A percentile compares a stretch with the other conserved stretches of the same genome.
These are phyloP conservation scores for Globodera ellingtonae DNA, from an alignment of 1,140 invertebrate species.

Conservation along the genomic window DNA sequence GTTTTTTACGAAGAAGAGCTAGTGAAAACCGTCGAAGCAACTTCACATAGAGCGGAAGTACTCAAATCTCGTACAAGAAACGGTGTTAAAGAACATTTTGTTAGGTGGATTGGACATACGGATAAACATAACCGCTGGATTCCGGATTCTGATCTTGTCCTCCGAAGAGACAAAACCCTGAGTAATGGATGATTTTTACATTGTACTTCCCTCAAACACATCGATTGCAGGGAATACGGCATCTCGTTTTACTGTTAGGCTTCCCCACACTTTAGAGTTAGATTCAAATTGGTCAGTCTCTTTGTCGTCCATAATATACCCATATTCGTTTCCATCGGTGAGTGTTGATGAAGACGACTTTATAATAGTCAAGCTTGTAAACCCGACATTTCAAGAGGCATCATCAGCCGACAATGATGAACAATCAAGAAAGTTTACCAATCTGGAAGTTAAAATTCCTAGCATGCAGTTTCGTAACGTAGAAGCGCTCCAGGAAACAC, in stretches of 20 bases:
- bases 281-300: slow-evolving; percentile 27
- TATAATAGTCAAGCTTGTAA: not conserved
- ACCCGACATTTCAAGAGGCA: not conserved
- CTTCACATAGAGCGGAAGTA: not conserved
- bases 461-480: not conserved
- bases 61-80: not conserved
- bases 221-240: too few relatives aligned
- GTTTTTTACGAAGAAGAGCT: not conserved
- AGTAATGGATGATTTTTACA: not conserved
- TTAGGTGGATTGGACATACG: not conserved
- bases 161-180: too few relatives aligned
- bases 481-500: not conserved
- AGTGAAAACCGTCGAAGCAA: not conserved
- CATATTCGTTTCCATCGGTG: slow-evolving; percentile 9
- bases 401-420: not conserved
- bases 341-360: not conserved
- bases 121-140: not conserved
- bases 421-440: not conserved
- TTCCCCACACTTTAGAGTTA: slow-evolving; percentile 23
- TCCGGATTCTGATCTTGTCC: not conserved
- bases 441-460: not conserved
- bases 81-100: not conserved
- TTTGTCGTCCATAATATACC: slow-evolving; percentile 22
- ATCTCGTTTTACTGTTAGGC: not conserved
- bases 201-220: too few relatives aligned